Evolutionary conservation across 92 coral and sea anemone species (phyloP), one percentile per base, ranked within the genome.

Genomic region (Epizoanthus stellaris): DNA sequence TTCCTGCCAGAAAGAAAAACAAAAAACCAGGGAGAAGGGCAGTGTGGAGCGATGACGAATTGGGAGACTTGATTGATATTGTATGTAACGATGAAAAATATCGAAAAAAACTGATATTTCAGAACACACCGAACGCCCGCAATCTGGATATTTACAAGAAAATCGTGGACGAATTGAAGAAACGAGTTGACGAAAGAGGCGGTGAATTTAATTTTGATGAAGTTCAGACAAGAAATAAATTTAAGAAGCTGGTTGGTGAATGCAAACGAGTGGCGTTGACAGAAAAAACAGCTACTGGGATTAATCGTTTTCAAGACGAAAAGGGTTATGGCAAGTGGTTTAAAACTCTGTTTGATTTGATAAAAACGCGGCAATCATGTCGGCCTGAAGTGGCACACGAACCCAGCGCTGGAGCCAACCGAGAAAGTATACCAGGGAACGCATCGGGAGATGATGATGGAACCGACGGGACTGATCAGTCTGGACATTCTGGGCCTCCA

Each of bases 261-360:
- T 88, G 87, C 87, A 82, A 88, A 74, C 64, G 76, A 38, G 87
- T 75, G 6, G 73, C 80, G 21, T 61, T 75, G 52, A 61, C 80
- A 17, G 30, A 63, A 40, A 82, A 82, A 62, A 88, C 87, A 36
- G 79, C 87, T 1, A 82, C 87, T 61, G 91, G 87, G 38, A 82
- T 88, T 4, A 58, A 75, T 42, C 74, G 76, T 25, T 80, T 67
- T 62, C 75, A 80, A 60, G 90, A 87, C 19, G 49, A 80, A 40
- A 70, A 87, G 85, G 45, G 62, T 38, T 80, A 80, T 59, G 75
- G 85, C 3, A 16, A 60, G 70, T 87, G 90, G 86, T 87, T 87
- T 56, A 76, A 59, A 38, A 70, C 60, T 62, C 73, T 87, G 34
- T 80, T 80, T 56, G 68, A 77, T 39, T 61, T 80, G n/a, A 75